A percentile compares a stretch with the other conserved stretches of the same genome.
Conservation (phyloP, 2,113 vertebrate genomes). For the Brachirus orientalis region DNA sequence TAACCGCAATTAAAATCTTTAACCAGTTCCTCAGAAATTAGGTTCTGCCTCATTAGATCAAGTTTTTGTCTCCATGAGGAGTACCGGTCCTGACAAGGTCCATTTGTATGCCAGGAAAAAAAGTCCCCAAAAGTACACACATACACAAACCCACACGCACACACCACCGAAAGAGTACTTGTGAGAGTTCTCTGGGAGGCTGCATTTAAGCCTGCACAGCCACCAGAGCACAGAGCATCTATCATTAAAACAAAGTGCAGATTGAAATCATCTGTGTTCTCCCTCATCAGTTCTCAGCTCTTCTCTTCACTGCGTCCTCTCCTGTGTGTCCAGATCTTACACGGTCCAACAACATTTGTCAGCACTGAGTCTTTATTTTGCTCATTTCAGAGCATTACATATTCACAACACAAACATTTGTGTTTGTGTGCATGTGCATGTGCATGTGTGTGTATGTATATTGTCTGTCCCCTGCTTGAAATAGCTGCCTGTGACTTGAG, state of each 20-base stretch:
- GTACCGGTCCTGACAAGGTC: not conserved
- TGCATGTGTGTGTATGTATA: conserved; percentile 32
- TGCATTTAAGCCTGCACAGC: conserved; percentile 58
- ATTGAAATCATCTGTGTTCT: conserved; percentile 60
- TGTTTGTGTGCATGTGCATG: conserved; percentile 11
- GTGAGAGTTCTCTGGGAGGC: conserved; percentile 58
- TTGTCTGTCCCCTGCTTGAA: conserved; percentile 48
- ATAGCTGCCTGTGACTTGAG: conserved; percentile 69
- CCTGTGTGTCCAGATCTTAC: conserved; percentile 40
- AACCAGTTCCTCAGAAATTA: too few species aligned
- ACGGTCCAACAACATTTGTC: conserved; percentile 53
- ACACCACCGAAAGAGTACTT: conserved; percentile 55
- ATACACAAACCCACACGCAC: conserved; percentile 24
- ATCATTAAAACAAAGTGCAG: conserved; percentile 76
- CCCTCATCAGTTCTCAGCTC: conserved; percentile 37
- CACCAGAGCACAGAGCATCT: conserved; percentile 68
- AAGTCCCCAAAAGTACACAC: not conserved
- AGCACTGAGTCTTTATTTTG: conserved; percentile 27
- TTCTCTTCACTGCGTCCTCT: conserved; percentile 27
- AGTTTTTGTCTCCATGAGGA: too few species aligned
- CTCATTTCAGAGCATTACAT: conserved; percentile 39
- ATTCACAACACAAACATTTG: conserved; percentile 51
- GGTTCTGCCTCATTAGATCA: too few species aligned
- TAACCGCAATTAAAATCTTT: too few species aligned
- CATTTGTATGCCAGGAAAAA: too few species aligned